Base-by-base conservation (phyloP, 2,888 invertebrate species). In the Neuroscelio doddi region DNA sequence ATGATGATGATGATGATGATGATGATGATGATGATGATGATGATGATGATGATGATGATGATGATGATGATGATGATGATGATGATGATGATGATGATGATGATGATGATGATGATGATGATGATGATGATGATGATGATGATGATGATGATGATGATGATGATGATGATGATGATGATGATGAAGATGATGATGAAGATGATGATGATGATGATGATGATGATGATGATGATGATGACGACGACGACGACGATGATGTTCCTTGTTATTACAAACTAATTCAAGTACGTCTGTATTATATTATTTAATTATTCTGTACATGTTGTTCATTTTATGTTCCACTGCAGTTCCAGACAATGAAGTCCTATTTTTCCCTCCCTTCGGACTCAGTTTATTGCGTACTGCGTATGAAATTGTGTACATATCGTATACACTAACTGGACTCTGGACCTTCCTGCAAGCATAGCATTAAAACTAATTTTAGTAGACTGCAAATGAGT, bases 261-360 rank as follows among this genome's bases (percentile, higher is more conserved):
- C 55, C 45, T 50, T 58, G 50, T 56, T 59, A 24, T 56, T 59
- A 59, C 51, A 61, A 59, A 59, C 59, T 65, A 65, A 65, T 61
- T 59, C 56, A 65, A 65, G 59, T 65, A 65, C 59, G 41, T 64
- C 47, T 58, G 64, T 64, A 59, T 61, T 61, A 59, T 55, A 64
- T 50, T 59, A 65, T 57, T 61, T 47, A 61, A 56, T 65, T 53
- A 53, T 52, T 65, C 61, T 65, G 65, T 65, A 65, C 65, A 66
- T 62, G 57, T 66, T 49, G 57, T 66, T 62, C 61, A 45, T 50
- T 57, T 52, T 49, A 53, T 46, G 57, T 66, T 57, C 47, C 65
- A 61, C 38, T 57, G 50, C 38, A 41, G 53, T 49, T 21, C 42
- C 38, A 29, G 34, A 17, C 34, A 14, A 47, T 21, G n/a, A 30